Evolutionary conservation across 2,888 invertebrate genomes (phyloP).

Genomic region (Drosophila merina): DNA sequence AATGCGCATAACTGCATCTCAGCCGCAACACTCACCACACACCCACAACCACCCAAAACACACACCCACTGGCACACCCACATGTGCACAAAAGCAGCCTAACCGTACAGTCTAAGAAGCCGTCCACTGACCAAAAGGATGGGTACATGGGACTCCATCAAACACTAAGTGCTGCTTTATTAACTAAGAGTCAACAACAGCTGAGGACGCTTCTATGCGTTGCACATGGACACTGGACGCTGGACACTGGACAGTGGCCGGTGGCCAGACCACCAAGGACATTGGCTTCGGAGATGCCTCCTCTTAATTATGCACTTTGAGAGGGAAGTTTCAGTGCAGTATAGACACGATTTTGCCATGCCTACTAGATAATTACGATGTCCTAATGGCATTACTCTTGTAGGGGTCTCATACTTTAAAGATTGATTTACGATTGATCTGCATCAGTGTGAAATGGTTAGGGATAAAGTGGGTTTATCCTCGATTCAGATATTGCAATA

Average conservation of each 20-base stretch:
- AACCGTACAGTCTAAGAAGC: slow-evolving; percentile 55
- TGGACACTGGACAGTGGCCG: slow-evolving; percentile 44
- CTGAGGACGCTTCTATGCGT: slow-evolving; percentile 24
- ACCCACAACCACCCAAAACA: slow-evolving; percentile 15
- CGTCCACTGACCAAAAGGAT: slow-evolving; percentile 22
- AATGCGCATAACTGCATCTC: slow-evolving; percentile 76
- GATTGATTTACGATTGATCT: background rate
- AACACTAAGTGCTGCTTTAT: slow-evolving; percentile 73
- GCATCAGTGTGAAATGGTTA: background rate
- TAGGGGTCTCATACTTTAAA: background rate
- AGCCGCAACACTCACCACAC: slow-evolving; percentile 33
- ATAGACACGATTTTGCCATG: slow-evolving; percentile 12
- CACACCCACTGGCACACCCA: slow-evolving; percentile 7
- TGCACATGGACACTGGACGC: slow-evolving; percentile 39
- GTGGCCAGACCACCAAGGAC: slow-evolving; percentile 39
- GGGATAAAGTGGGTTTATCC: no score
- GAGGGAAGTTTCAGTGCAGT: slow-evolving; percentile 13
- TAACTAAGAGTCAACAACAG: slow-evolving; percentile 53
- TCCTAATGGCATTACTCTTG: slow-evolving; percentile 46
- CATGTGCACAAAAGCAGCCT: slow-evolving; percentile 2
- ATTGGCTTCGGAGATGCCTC: slow-evolving; percentile 20
- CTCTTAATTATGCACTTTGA: slow-evolving; percentile 65
- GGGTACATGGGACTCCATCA: slow-evolving; percentile 42
- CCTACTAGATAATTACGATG: slow-evolving; percentile 47
- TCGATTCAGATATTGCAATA: no score